These are phyloP conservation scores for Megaleporinus macrocephalus DNA, from an alignment of 2,113 vertebrate genomes.

Conservation along the genomic window DNA sequence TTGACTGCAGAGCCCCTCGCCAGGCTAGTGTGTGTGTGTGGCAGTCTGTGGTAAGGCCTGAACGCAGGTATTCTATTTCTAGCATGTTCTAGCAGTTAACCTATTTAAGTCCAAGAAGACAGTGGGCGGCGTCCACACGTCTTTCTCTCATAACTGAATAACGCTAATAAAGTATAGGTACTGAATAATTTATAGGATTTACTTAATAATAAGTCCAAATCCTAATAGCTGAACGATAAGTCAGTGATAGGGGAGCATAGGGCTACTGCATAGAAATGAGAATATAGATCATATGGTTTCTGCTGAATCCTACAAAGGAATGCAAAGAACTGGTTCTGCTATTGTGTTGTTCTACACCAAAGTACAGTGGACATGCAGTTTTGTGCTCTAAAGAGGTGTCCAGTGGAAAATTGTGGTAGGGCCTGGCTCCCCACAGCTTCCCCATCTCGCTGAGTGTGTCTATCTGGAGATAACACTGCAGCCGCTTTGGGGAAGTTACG, in stretches of 20 bases:
- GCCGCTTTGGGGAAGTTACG: constrained; percentile 56
- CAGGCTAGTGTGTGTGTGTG: neutral
- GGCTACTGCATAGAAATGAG: too few species aligned
- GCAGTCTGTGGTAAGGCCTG: neutral
- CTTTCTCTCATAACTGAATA: neutral
- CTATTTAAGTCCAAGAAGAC: neutral
- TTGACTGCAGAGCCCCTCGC: neutral
- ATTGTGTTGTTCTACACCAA: too few species aligned
- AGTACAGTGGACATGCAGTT: neutral
- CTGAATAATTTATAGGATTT: too few species aligned
- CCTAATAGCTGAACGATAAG: too few species aligned
- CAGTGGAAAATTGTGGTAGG: constrained; percentile 62
- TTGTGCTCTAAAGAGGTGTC: neutral
- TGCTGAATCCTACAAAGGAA: neutral
- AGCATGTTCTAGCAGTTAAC: neutral
- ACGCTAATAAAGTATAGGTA: too few species aligned
- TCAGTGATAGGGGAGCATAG: too few species aligned
- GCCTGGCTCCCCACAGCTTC: constrained; percentile 65
- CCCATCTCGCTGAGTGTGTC: constrained; percentile 54
- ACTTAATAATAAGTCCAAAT: too few species aligned
- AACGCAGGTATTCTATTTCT: neutral
- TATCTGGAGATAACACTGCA: constrained; percentile 41
- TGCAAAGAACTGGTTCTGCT: neutral
- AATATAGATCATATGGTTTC: neutral
- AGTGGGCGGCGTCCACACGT: neutral